Percentiles rank a stretch among this genome's conserved stretches.
Evolutionary conservation across 2,797 vertebrate species (phyloP).

Genomic region (Heteromormyrus szaboi): DNA sequence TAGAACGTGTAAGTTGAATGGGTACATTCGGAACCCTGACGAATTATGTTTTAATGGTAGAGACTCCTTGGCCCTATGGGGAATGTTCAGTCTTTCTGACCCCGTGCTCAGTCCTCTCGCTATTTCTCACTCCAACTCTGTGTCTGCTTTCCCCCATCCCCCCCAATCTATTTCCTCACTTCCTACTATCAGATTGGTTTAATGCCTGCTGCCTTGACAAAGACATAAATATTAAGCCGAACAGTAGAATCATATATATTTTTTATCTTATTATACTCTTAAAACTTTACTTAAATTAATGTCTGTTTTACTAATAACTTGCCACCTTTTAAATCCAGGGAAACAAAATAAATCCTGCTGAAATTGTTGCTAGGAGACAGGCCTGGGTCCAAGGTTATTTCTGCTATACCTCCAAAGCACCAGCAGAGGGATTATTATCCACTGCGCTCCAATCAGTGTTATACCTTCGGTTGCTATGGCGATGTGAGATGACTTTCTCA

Average conservation of each 20-base stretch:
- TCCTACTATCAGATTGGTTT: not conserved
- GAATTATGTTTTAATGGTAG: not conserved
- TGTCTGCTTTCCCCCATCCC: not conserved
- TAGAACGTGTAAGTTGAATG: not conserved
- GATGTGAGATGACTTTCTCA: not conserved
- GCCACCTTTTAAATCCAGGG: not conserved
- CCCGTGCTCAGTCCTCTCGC: not conserved
- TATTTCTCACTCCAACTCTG: not conserved
- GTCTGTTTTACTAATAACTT: not conserved
- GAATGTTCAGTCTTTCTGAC: not conserved
- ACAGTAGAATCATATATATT: not conserved
- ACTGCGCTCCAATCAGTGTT: not conserved
- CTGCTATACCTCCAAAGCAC: not conserved
- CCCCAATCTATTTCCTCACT: not conserved
- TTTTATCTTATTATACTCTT: not conserved
- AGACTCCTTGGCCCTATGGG: not conserved
- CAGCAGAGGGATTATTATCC: not conserved
- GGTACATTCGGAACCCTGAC: not conserved
- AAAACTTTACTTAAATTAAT: not conserved
- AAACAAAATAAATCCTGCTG: not conserved
- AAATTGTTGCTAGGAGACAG: constrained; percentile 15
- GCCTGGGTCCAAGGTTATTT: not conserved
- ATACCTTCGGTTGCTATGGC: not conserved
- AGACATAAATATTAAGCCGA: not conserved
- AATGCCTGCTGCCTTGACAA: not conserved